Evolutionary conservation across 2,797 vertebrate genomes (phyloP).

Genomic region (Hippoglossus hippoglossus): DNA sequence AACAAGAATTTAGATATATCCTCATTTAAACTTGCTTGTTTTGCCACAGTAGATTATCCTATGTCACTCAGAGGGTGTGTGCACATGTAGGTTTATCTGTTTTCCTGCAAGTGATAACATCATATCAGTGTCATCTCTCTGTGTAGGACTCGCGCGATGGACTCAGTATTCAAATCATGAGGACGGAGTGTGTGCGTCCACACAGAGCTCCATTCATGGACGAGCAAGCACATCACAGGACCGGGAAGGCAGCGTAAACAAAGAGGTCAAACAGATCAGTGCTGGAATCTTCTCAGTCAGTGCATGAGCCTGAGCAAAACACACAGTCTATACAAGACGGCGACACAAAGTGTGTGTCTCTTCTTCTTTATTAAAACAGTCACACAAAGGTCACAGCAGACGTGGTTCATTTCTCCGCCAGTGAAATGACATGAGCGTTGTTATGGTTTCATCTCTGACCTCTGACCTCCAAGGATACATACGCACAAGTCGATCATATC

Average conservation of each 20-base stretch:
- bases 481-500: neutral
- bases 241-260: conserved; percentile 78
- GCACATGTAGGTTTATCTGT: no score
- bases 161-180: conserved; percentile 71
- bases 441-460: neutral
- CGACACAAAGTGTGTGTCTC: neutral
- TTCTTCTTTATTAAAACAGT: neutral
- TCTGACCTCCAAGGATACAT: no score
- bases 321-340: neutral
- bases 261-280: conserved; percentile 80
- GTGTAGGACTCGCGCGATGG: conserved; percentile 12
- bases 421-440: no score
- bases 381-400: no score
- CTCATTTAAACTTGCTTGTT: no score
- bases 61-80: no score
- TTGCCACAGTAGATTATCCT: no score
- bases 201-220: conserved; percentile 85
- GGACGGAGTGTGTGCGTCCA: conserved; percentile 43
- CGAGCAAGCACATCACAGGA: conserved; percentile 72
- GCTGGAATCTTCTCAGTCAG: conserved; percentile 59
- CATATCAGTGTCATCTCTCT: neutral
- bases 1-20: no score
- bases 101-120: neutral
- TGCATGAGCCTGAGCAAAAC: neutral
- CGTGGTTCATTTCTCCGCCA: no score